Conservation (phyloP, 1,140 invertebrate species). For the Teleogryllus occipitalis region DNA sequence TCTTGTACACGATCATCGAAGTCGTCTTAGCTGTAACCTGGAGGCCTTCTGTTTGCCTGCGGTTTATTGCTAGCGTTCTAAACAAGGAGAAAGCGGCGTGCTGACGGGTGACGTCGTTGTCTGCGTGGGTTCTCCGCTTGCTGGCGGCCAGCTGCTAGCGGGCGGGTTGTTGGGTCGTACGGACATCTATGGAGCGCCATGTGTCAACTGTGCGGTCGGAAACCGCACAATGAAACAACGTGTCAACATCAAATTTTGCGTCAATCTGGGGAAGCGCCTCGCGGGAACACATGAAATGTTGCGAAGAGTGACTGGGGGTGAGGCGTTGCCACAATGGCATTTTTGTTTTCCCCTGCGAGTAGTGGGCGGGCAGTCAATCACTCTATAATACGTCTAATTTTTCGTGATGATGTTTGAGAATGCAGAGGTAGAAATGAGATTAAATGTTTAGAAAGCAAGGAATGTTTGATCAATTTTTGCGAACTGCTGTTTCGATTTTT, state of each 20-base stretch:
- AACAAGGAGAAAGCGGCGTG: too few species aligned
- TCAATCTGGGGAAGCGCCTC: neutral
- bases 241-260: neutral
- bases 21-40: too few species aligned
- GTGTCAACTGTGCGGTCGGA: neutral
- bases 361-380: neutral
- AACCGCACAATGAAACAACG: conserved; percentile 3
- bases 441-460: too few species aligned
- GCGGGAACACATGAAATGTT: neutral
- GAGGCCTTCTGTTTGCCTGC: too few species aligned
- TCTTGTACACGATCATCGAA: too few species aligned
- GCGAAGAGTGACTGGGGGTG: neutral
- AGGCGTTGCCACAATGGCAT: neutral
- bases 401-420: too few species aligned
- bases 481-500: too few species aligned
- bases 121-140: neutral
- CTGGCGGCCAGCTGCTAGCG: neutral
- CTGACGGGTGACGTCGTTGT: too few species aligned
- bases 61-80: too few species aligned
- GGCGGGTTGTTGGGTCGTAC: neutral
- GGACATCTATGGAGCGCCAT: neutral
- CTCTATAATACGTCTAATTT: too few species aligned
- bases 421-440: too few species aligned
- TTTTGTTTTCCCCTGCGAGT: neutral
- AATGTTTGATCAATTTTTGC: too few species aligned